Percentiles rank a stretch among this genome's conserved stretches.
These are phyloP conservation scores for Chlorocebus sabaeus DNA, from an alignment of 2,113 vertebrate genomes.

Conservation along the genomic window DNA sequence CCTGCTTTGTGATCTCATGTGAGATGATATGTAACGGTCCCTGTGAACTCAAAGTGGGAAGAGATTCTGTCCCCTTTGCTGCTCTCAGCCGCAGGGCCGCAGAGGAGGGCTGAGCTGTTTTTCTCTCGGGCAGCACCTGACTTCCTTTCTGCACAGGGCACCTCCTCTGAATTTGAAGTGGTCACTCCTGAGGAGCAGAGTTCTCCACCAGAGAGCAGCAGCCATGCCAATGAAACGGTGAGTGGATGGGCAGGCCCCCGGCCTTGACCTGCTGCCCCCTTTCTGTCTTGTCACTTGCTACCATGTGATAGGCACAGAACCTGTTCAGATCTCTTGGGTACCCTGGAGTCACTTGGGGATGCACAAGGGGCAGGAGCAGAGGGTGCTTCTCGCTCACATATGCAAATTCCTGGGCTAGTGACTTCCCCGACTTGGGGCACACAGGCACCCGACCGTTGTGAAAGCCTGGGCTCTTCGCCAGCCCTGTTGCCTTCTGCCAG, in stretches of 20 bases:
- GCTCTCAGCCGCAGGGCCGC: background rate
- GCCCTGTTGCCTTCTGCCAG: background rate
- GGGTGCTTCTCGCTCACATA: conserved; percentile 30
- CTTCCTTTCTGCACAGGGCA: conserved; percentile 83
- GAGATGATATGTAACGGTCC: background rate
- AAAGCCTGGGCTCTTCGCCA: background rate
- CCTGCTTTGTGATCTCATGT: background rate
- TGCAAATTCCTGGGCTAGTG: conserved; percentile 44
- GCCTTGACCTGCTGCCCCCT: background rate
- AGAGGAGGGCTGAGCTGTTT: background rate
- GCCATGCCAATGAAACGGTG: conserved; percentile 11
- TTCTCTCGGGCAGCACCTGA: background rate
- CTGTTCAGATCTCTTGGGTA: background rate
- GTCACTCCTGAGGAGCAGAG: conserved; percentile 83
- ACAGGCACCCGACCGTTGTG: background rate
- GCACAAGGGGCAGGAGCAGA: background rate
- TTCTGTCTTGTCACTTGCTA: background rate
- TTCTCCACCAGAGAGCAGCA: conserved; percentile 74
- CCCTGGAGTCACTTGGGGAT: background rate
- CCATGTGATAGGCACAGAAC: background rate
- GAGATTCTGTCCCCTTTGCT: background rate
- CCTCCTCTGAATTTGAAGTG: conserved; percentile 92
- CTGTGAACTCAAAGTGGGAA: background rate
- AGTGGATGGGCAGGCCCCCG: conserved; percentile 5
- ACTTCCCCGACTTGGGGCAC: conserved; percentile 24